Evolutionary conservation across 2,113 vertebrate species (phyloP), one percentile per base, ranked within the genome.

Genomic region (Coreoperca whiteheadi): DNA sequence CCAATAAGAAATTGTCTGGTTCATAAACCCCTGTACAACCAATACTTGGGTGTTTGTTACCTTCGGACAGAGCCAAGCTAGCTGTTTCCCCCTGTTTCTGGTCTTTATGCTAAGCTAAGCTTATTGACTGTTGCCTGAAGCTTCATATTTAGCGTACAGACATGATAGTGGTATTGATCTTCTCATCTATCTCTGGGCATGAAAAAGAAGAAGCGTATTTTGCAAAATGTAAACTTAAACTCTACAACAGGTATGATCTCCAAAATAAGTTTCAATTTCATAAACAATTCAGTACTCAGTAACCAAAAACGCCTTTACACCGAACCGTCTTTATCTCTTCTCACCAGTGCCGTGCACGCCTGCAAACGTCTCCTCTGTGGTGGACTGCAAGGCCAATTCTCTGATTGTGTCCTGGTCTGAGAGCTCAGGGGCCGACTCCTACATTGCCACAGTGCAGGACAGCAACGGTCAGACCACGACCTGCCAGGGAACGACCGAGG

Each of bases 321-420:
- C 37, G 8, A 34, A 57, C 18, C 8, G 8, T 57, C 1, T 75
- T 25, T 61, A 7, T 59, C 7, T 91, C 39, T 50, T 32, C 74
- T 79, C 63, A 46, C 20, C 78, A 96, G 96, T 86, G 8, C 96
- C 96, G 0, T 96, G 96, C 76, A 88, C 82, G 7, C 94, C 96
- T 11, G 86, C 41, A 39, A 87, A 88, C 18, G 6, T 92, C 70
- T 75, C 81, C 2, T 57, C 91, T 3, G 23, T 34, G 59, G 61
- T 96, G 50, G 60, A 88, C 74, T 96, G 96, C 39, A 25, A 83
- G 8, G 41, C 57, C 25, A 93, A 90, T 10, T 28, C 67, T 64
- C 86, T 96, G 88, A 71, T 34, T 0, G 78, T 95, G 50, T 93
- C 81, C 46, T 96, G 96, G 96, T 79, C 84, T 2, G 65, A 89